Base-by-base conservation (phyloP, 2,888 invertebrate species). In the Timema cristinae region DNA sequence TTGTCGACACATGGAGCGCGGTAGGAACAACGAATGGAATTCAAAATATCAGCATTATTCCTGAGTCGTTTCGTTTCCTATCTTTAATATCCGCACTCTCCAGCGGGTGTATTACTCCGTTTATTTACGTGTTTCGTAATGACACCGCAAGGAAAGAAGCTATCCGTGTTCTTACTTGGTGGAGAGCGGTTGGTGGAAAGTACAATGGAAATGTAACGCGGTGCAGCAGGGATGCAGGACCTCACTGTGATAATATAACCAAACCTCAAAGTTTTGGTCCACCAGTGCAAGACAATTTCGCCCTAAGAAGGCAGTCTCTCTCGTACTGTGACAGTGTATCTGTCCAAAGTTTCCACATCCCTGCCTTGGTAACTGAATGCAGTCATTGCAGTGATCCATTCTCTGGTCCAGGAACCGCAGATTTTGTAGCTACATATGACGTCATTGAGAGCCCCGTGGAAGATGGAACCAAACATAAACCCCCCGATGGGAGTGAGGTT, bases 51-150 rank as follows among this genome's bases (percentile, higher is more conserved):
- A 77, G 70, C 68, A 75, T 71, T 73, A 67, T 75, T 11, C 74
- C 75, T 2, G 73, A 74, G 50, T 69, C 72, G 9, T 67, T 72
- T n/a, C 75, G 77, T 56, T 78, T 79, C 67, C 70, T 79, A 9
- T 77, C 79, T 6, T 76, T 81, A 11, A 76, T 81, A 50, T 77
- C 83, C 52, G 83, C 83, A 49, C 80, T 84, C 72, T 80, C 82
- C 49, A 83, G 83, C 75, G 83, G 83, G 71, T 82, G 84, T 13
- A 79, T 84, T 71, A 85, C 84, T 74, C 85, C 85, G 5, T 80
- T 85, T 73, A 83, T 85, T 54, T 86, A 86, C 77, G 85, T 85
- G 52, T 85, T 85, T 77, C 81, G 85, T 9, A 83, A 83, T 75
- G 81, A 82, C 72, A 80, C 80, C 47, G 82, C 81, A 2, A 79